phyloP scores from a whole-genome alignment of 2,113 vertebrate genomes.

The Rhinolophus ferrumequinum region DNA sequence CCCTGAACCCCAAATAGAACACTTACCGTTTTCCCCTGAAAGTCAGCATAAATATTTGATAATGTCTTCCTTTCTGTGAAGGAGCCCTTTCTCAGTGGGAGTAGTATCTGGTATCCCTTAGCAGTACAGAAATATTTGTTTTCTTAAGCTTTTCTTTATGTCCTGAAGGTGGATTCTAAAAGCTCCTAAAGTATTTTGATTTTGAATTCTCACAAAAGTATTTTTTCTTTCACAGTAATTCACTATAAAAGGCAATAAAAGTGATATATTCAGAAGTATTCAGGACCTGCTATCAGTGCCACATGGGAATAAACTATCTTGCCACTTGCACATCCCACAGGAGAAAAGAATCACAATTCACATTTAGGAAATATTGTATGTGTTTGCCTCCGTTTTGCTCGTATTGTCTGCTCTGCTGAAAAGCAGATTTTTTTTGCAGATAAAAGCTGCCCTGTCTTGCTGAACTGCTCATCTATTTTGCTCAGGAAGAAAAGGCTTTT shows the following conservation, averaged over 20 bases:
- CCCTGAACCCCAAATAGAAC: not conserved
- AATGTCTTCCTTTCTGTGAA: not conserved
- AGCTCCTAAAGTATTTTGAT: conserved; percentile 74
- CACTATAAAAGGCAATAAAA: conserved; percentile 79
- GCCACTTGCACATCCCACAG: conserved; percentile 51
- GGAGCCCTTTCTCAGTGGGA: not conserved
- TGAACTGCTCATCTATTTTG: conserved; percentile 74
- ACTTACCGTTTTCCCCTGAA: not conserved
- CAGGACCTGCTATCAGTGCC: conserved; percentile 50
- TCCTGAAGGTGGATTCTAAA: conserved; percentile 71
- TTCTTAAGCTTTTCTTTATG: conserved; percentile 73
- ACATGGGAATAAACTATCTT: conserved; percentile 68
- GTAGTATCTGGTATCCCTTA: not conserved
- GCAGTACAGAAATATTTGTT: conserved; percentile 66
- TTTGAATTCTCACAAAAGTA: conserved; percentile 75
- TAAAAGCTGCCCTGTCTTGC: conserved; percentile 74
- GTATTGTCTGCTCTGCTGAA: conserved; percentile 59
- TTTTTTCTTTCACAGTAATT: conserved; percentile 77
- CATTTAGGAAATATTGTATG: conserved; percentile 50
- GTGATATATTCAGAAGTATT: conserved; percentile 77
- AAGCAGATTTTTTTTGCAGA: conserved; percentile 69
- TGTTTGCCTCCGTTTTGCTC: conserved; percentile 56
- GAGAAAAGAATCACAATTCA: conserved; percentile 50
- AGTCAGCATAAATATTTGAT: conserved; percentile 60
- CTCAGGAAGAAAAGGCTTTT: conserved; percentile 72